Conservation (phyloP, 2,113 vertebrate genomes). For the Sclerurus mexicanus region DNA sequence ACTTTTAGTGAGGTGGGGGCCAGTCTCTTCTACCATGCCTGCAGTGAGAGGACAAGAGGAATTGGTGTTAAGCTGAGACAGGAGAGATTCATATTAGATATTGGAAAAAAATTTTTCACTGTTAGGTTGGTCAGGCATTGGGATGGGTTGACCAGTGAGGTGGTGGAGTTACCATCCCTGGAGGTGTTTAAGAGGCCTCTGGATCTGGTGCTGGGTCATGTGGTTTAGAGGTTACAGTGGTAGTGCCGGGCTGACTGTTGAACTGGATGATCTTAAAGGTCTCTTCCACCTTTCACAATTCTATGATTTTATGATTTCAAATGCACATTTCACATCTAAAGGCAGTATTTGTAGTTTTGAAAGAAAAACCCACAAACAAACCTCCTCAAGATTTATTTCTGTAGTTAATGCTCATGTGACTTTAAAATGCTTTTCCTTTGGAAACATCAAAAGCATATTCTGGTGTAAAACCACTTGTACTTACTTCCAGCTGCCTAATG, state of each 20-base stretch:
- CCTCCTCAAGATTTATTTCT: background rate
- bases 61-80: background rate
- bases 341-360: background rate
- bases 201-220: background rate
- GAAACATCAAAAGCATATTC: background rate
- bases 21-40: no score
- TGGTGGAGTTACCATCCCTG: background rate
- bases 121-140: background rate
- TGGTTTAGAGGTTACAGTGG: background rate
- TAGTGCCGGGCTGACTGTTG: background rate
- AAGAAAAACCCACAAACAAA: background rate
- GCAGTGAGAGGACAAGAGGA: background rate
- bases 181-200: background rate
- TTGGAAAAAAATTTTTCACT: background rate
- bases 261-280: background rate
- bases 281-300: background rate
- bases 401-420: background rate
- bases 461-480: background rate
- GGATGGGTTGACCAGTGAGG: background rate
- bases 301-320: background rate
- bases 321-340: background rate
- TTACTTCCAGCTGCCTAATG: conserved; percentile 92
- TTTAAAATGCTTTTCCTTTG: background rate
- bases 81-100: background rate
- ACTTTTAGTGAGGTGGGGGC: no score